phyloP scores from a whole-genome alignment of 2,797 vertebrate genomes.

The Cichlasoma orientale region DNA sequence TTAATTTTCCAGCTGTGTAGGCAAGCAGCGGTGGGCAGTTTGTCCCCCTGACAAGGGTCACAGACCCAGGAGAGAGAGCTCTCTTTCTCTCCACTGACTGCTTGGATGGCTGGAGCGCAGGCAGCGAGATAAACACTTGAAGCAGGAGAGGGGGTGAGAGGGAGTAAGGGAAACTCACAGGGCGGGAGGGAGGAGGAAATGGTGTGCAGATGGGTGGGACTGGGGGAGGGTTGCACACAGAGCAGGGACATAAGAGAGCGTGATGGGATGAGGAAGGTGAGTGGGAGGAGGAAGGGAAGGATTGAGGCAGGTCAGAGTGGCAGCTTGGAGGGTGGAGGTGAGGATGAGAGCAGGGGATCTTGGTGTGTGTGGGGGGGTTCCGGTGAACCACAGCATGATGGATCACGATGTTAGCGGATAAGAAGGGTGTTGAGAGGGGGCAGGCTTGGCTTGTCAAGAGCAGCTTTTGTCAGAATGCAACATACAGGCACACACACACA shows the following conservation, averaged over 20 bases:
- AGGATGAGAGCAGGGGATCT: slow-evolving; percentile 36
- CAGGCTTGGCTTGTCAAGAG: slow-evolving; percentile 58
- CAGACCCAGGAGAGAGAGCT: slow-evolving; percentile 53
- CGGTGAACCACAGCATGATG: slow-evolving; percentile 67
- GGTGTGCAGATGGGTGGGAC: slow-evolving; percentile 38
- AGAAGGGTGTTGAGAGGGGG: slow-evolving; percentile 62
- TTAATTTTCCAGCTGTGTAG: slow-evolving; percentile 77
- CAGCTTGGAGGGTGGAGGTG: slow-evolving; percentile 52
- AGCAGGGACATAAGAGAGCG: slow-evolving; percentile 29
- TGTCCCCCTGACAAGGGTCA: slow-evolving; percentile 73
- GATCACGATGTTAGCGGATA: slow-evolving; percentile 72
- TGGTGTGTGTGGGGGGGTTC: not conserved
- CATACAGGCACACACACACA: slow-evolving; percentile 4
- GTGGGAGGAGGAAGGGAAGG: slow-evolving; percentile 34
- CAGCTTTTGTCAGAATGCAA: slow-evolving; percentile 62
- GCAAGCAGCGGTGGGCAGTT: slow-evolving; percentile 72
- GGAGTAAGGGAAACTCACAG: slow-evolving; percentile 17
- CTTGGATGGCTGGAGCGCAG: slow-evolving; percentile 45
- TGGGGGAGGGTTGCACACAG: slow-evolving; percentile 17
- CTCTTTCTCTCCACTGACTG: slow-evolving; percentile 46
- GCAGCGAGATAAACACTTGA: slow-evolving; percentile 59
- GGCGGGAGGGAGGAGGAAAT: slow-evolving; percentile 33
- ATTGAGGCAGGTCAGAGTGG: slow-evolving; percentile 48
- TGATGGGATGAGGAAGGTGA: slow-evolving; percentile 47
- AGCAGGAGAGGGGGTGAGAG: slow-evolving; percentile 15